Evolutionary conservation across 1,140 invertebrate species (phyloP), one percentile per base, ranked within the genome.

Genomic region (Drosophila sproati): DNA sequence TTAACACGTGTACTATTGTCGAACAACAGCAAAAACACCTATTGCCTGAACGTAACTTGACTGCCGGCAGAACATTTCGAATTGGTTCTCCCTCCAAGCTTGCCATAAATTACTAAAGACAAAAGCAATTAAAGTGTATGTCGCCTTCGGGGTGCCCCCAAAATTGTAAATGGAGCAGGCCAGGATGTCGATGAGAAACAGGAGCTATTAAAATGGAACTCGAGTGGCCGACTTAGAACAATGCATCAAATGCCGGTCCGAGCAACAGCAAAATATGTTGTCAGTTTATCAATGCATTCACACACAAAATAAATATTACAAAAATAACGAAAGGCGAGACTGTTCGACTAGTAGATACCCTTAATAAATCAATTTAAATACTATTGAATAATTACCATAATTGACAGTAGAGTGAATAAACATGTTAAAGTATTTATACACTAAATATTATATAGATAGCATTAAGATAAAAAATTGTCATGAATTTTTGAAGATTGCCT

Each of bases 71-170:
- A 51, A 7, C 12, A 43, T 43, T 43, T 8, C 39, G 10, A 43
- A 43, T n/a, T 43, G 39, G 0, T 43, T 43, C 48, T 10, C 47
- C 47, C 34, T 47, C n/a, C 32, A 35, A 41, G 29, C 28, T 3
- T 3, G 59, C 73, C 41, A 61, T 78, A 78, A 75, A 71, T 78
- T 66, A 64, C 69, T 12, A 54, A 47, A 62, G 37, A 54, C 56
- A 61, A 69, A 43, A 56, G 61, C 76, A 78, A 78, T 78, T 78
- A 75, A 78, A 78, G 51, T 63, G 47, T 55, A 43, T 35, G 43
- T 39, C 50, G 56, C 61, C 43, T 55, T 73, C 39, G 61, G 48
- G 60, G 28, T n/a, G 20, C 20, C 32, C 32, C 29, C 31, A 3
- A 55, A 59, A 43, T 7, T 66, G 39, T 55, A 56, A 34, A 5